A percentile compares a stretch with the other conserved stretches of the same genome.
Evolutionary conservation across 2,797 vertebrate genomes (phyloP).

Genomic region (Adelosebastes latens): DNA sequence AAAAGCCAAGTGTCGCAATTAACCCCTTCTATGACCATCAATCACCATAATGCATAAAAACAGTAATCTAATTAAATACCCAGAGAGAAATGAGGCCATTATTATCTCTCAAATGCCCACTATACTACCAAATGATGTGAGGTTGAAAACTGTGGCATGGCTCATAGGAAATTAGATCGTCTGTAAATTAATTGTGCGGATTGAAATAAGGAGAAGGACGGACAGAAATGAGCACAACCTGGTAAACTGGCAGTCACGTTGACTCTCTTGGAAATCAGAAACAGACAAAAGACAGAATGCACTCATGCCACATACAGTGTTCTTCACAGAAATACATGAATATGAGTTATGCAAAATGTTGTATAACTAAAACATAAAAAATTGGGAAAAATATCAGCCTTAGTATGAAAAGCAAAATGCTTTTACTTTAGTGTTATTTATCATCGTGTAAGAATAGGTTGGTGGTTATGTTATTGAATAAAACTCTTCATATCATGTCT

Average conservation of each 20-base stretch:
- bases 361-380: background rate
- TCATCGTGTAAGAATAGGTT: background rate
- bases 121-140: conserved; percentile 34
- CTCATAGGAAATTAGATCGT: conserved; percentile 24
- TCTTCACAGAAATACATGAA: background rate
- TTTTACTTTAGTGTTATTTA: background rate
- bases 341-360: background rate
- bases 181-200: conserved; percentile 14
- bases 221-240: background rate
- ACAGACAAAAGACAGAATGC: background rate
- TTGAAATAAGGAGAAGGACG: background rate
- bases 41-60: conserved; percentile 58
- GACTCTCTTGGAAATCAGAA: background rate
- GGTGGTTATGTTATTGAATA: background rate
- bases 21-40: conserved; percentile 65
- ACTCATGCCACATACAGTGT: background rate
- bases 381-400: background rate
- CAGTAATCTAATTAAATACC: conserved; percentile 65
- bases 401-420: background rate
- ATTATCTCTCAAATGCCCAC: conserved; percentile 48
- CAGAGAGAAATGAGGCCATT: conserved; percentile 44
- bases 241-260: background rate
- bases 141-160: conserved; percentile 6
- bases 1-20: conserved; percentile 67
- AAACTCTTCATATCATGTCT: background rate